Conservation (phyloP, 2,113 vertebrate species). For the Misgurnus mizolepis region DNA sequence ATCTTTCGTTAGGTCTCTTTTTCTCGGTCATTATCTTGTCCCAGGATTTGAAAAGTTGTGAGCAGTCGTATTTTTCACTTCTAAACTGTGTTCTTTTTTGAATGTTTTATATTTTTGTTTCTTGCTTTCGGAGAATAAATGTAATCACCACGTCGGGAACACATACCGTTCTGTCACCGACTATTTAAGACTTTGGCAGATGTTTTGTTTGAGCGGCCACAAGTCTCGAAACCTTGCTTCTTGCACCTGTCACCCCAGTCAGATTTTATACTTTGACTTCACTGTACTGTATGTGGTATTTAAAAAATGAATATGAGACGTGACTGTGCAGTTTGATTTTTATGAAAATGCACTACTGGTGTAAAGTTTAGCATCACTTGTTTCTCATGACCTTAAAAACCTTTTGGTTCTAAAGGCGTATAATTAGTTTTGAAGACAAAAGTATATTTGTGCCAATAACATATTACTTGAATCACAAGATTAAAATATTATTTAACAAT, state of each 20-base stretch:
- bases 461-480: no score
- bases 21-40: not conserved
- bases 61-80: not conserved
- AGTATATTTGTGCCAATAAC: no score
- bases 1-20: not conserved
- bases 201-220: not conserved
- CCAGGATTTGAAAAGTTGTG: not conserved
- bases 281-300: not conserved
- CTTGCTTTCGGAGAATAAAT: slow-evolving; percentile 19
- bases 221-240: not conserved
- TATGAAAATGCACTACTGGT: no score
- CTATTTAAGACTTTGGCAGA: not conserved
- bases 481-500: no score
- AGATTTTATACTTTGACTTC: not conserved
- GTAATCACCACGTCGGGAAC: slow-evolving; percentile 17
- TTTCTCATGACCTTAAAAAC: no score
- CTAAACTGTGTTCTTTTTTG: not conserved
- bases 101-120: slow-evolving; percentile 1
- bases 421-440: no score
- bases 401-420: no score
- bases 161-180: not conserved
- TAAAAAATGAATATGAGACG: no score
- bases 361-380: no score
- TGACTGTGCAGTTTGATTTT: no score
- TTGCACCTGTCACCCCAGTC: slow-evolving; percentile 3